Evolutionary conservation across 2,888 invertebrate genomes (phyloP).

Genomic region (Diaperis boleti): DNA sequence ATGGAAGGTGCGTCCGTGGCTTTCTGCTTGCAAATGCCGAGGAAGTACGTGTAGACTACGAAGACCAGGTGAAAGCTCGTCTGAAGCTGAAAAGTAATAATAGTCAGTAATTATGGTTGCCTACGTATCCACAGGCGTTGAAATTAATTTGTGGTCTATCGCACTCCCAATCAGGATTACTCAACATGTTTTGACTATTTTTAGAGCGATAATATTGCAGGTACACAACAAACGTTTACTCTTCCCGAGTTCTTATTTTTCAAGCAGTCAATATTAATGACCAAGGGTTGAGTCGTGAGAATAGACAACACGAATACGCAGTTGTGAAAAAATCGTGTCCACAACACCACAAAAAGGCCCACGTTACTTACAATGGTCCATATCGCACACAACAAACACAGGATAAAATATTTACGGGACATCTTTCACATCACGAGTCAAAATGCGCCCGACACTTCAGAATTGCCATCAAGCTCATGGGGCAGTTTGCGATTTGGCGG

Average conservation of each 20-base stretch:
- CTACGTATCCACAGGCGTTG: not conserved
- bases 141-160: too few species aligned
- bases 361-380: constrained; percentile 60
- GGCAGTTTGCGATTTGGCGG: constrained; percentile 2
- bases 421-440: constrained; percentile 9
- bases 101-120: not conserved
- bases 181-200: too few species aligned
- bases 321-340: too few species aligned
- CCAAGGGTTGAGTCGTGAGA: too few species aligned
- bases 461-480: constrained; percentile 6
- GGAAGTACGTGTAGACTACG: constrained; percentile 51
- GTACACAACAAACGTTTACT: too few species aligned
- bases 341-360: too few species aligned
- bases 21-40: constrained; percentile 52
- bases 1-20: constrained; percentile 49
- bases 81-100: constrained; percentile 52
- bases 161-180: too few species aligned
- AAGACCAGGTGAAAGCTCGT: constrained; percentile 54
- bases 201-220: too few species aligned
- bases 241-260: too few species aligned
- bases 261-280: too few species aligned
- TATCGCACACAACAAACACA: constrained; percentile 37
- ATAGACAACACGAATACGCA: too few species aligned
- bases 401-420: constrained; percentile 35
- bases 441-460: constrained; percentile 3